A percentile compares a stretch with the other conserved stretches of the same genome.
phyloP scores from a whole-genome alignment of 2,113 vertebrate species.

The Eulemur macaco region DNA sequence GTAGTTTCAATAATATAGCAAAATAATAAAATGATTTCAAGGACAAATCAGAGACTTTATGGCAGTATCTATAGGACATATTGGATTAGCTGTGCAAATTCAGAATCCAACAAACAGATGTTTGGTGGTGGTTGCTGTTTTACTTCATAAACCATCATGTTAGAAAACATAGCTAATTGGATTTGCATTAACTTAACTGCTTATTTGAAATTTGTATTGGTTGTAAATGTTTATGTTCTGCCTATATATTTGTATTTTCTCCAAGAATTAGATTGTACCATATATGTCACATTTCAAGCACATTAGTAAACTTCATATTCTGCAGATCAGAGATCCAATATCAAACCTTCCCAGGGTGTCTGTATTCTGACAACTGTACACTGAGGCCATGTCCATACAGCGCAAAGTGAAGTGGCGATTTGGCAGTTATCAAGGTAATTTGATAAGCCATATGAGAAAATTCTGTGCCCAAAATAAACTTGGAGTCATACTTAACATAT shows the following conservation, averaged over 20 bases:
- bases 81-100: not conserved
- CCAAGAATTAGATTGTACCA: not conserved
- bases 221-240: not conserved
- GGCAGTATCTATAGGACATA: not conserved
- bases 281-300: not conserved
- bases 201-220: not conserved
- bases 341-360: conserved; percentile 72
- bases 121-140: not conserved
- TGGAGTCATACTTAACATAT: not conserved
- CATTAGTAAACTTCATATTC: conserved; percentile 68
- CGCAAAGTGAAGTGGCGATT: not conserved
- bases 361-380: conserved; percentile 59
- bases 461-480: not conserved
- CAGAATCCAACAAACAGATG: not conserved
- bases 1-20: not conserved
- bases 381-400: conserved; percentile 24
- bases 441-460: conserved; percentile 16
- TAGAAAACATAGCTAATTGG: not conserved
- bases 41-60: not conserved
- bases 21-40: conserved; percentile 15
- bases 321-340: conserved; percentile 68
- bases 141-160: not conserved
- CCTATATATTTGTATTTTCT: conserved; percentile 44
- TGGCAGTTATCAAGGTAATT: conserved; percentile 62
- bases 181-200: not conserved